Evolutionary conservation across 2,888 invertebrate genomes (phyloP), one percentile per base, ranked within the genome.

Genomic region (Cephus pulcher): DNA sequence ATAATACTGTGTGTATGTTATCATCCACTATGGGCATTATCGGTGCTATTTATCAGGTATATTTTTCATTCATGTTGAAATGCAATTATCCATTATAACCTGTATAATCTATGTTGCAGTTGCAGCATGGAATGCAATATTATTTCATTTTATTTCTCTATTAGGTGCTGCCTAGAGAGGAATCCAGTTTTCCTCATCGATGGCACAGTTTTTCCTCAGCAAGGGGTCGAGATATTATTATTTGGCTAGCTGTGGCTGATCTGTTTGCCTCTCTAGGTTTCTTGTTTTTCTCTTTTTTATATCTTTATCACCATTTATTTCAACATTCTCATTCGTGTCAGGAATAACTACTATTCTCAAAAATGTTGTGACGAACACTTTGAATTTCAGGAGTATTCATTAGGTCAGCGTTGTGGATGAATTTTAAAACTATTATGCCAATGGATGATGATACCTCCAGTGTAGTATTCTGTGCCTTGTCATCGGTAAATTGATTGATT

Each of bases 171-270:
- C 95, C 96, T 34, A 92, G 94, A 83, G 92, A 94, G 84, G 92
- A 93, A 80, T 91, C 92, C 69, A 92, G 92, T 73, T 91, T 92
- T 80, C 91, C 92, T 79, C 93, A 93, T 82, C 92, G 94, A 81
- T 93, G 93, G 92, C 92, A 93, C 77, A 93, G 93, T 37, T 93
- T 93, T 82, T 93, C 94, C 69, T 93, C 94, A n/a, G 93, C 93
- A 30, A 93, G 96, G 84, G 95, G 96, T 37, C 93, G 95, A 81
- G 93, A 93, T 84, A 96, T 96, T 80, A 95, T 96, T 80, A 93
- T 95, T 77, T 96, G 96, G 95, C 92, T 97, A 78, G 96, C 96
- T 11, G 92, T 96, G 74, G 95, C 96, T 69, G 97, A 97, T 92
- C 93, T 97, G 56, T 91, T 96, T 81, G 97, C 96, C 78, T 95